These are phyloP conservation scores for Eublepharis macularius DNA, from an alignment of 2,113 vertebrate species.

Conservation along the genomic window DNA sequence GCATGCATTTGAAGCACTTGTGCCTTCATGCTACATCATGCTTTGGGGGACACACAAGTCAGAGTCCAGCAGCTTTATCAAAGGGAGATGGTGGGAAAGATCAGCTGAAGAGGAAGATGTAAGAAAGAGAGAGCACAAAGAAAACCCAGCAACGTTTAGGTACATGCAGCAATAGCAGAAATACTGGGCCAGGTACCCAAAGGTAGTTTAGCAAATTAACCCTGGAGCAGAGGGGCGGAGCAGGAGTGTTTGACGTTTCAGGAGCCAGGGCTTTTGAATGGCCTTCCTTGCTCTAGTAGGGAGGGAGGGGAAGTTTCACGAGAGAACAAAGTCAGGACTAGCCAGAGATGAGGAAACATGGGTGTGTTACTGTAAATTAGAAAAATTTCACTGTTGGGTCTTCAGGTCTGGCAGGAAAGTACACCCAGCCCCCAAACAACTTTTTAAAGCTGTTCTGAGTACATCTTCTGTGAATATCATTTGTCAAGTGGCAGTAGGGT, in stretches of 20 bases:
- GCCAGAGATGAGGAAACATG: not conserved
- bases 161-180: slow-evolving; percentile 3
- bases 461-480: not conserved
- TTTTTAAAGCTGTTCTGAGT: not conserved
- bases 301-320: not conserved
- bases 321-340: too few species aligned
- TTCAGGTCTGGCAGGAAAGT: not conserved
- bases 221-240: not conserved
- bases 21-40: slow-evolving; percentile 7
- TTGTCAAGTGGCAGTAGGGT: not conserved
- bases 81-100: not conserved
- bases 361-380: not conserved
- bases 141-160: not conserved
- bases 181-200: not conserved
- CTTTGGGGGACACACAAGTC: not conserved
- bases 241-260: not conserved
- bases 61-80: slow-evolving; percentile 1
- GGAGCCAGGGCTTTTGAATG: not conserved
- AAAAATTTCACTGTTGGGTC: not conserved
- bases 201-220: not conserved
- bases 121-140: not conserved
- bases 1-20: not conserved
- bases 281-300: not conserved
- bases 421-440: too few species aligned
- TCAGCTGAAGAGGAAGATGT: not conserved